These are phyloP conservation scores for Glaucopsyche alexis DNA, from an alignment of 2,888 invertebrate species.

Conservation along the genomic window DNA sequence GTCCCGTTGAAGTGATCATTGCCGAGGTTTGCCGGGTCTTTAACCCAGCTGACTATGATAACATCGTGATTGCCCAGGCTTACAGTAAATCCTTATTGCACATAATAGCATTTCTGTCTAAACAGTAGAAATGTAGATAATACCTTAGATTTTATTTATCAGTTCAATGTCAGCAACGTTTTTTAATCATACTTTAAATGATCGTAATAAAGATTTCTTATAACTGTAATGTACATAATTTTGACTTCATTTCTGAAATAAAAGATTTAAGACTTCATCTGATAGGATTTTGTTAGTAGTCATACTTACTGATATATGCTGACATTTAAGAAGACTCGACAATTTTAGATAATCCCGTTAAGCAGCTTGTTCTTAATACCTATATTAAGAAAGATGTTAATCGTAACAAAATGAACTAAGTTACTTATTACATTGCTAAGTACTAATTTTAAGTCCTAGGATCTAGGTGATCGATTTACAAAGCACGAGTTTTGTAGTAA, in stretches of 20 bases:
- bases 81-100: background rate
- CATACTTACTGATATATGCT: too few relatives aligned
- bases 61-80: background rate
- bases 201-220: too few relatives aligned
- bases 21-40: background rate
- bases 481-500: background rate
- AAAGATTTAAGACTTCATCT: too few relatives aligned
- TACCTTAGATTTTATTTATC: background rate
- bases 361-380: too few relatives aligned
- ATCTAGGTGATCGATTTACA: background rate
- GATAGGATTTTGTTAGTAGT: too few relatives aligned
- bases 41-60: conserved; percentile 4
- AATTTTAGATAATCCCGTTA: too few relatives aligned
- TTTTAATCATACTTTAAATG: background rate
- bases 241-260: too few relatives aligned
- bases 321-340: too few relatives aligned
- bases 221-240: too few relatives aligned
- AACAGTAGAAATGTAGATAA: background rate
- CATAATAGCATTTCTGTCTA: background rate
- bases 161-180: conserved; percentile 1
- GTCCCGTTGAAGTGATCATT: background rate
- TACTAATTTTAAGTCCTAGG: background rate
- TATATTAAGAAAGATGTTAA: too few relatives aligned
- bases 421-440: background rate
- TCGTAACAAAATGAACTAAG: too few relatives aligned